These are phyloP conservation scores for Pterostichus madidus DNA, from an alignment of 2,888 invertebrate genomes.

Conservation along the genomic window DNA sequence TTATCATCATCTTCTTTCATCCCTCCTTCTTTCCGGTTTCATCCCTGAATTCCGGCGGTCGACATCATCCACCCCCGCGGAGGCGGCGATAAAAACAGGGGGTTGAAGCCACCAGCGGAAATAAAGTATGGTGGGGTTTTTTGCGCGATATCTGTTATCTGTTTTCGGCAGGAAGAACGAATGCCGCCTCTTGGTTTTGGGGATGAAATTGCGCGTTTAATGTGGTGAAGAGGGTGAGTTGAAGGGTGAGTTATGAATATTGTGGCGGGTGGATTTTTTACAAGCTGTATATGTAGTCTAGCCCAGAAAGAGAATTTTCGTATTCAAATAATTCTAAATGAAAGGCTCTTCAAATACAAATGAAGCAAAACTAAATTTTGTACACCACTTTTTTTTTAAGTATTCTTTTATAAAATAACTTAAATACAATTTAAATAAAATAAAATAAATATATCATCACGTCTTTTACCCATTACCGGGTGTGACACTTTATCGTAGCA, in stretches of 20 bases:
- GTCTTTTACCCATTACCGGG: too few relatives aligned
- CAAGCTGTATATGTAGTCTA: too few relatives aligned
- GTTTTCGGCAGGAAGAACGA: conserved; percentile 30
- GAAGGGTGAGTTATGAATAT: not conserved
- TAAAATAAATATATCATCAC: too few relatives aligned
- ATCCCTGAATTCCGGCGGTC: not conserved
- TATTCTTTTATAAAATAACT: too few relatives aligned
- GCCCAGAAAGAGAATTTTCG: too few relatives aligned
- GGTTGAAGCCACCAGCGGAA: conserved; percentile 17
- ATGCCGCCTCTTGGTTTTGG: not conserved
- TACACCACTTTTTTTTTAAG: too few relatives aligned
- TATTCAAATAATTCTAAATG: too few relatives aligned
- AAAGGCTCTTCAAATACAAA: too few relatives aligned
- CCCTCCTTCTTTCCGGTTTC: conserved; percentile 19
- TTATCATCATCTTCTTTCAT: conserved; percentile 2
- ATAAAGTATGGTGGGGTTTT: conserved; percentile 34
- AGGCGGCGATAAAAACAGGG: conserved; percentile 17
- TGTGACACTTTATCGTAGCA: too few relatives aligned
- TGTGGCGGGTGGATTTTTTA: too few relatives aligned
- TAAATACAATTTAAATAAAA: too few relatives aligned
- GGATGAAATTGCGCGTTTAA: conserved; percentile 14
- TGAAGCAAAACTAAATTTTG: too few relatives aligned
- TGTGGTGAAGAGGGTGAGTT: not conserved
- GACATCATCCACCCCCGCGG: not conserved
- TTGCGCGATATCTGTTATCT: conserved; percentile 27